Evolutionary conservation across 2,888 invertebrate genomes (phyloP).

Genomic region (Scaptomyza parva): DNA sequence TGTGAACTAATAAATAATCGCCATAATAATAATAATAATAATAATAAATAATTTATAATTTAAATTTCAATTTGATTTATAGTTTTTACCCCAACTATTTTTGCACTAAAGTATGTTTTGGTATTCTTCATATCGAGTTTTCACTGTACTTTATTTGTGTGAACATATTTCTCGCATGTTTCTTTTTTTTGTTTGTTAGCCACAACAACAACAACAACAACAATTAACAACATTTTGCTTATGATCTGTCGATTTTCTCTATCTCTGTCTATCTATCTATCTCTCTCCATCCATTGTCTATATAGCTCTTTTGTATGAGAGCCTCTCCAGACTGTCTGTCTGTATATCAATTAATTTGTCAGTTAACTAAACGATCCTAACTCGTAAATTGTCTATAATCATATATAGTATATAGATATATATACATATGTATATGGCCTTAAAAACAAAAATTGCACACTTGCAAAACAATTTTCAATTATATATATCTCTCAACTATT

Average conservation of each 20-base stretch:
- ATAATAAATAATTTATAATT: no score
- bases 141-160: constrained; percentile 17
- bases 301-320: neutral
- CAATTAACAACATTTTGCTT: constrained; percentile 35
- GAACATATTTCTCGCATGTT: constrained; percentile 11
- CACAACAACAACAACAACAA: constrained; percentile 15
- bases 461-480: neutral
- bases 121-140: neutral
- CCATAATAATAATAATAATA: no score
- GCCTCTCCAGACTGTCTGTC: constrained; percentile 6
- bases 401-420: neutral
- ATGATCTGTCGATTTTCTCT: constrained; percentile 14
- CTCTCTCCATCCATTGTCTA: neutral
- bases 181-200: constrained; percentile 22
- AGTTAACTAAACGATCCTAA: constrained; percentile 10
- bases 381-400: neutral
- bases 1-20: no score
- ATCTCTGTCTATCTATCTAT: neutral
- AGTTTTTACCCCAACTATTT: no score
- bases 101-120: neutral
- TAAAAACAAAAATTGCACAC: constrained; percentile 4
- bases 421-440: neutral
- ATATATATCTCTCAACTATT: neutral
- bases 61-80: no score
- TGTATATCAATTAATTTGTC: constrained; percentile 19